Base-by-base conservation (phyloP, 1,140 invertebrate species). In the Hirudo medicinalis region DNA sequence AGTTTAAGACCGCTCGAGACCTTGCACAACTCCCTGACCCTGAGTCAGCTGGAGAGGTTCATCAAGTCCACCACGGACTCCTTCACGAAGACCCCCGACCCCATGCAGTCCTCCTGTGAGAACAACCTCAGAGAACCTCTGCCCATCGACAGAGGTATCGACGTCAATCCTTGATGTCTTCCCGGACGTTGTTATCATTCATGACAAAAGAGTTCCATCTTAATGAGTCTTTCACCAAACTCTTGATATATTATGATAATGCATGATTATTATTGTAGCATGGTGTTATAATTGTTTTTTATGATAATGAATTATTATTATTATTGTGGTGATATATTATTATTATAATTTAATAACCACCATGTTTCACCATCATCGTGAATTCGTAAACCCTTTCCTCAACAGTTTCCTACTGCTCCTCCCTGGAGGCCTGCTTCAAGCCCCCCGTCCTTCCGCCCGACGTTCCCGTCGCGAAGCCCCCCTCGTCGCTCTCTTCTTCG, bases 1-100 rank as follows among this genome's bases (percentile, higher is more conserved):
- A 88, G 91, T 0, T 93, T 97, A 75, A 86, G 92, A 67, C 92
- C 94, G 0, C 79, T 97, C 77, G 94, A 97, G 83, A 97, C 94
- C 4, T 83, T 97, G 49, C 94, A 97, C 83, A 97, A 97, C 83
- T 91, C 92, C 40, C 82, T 97, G 73, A 96, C 92, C 36, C 83
- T 96, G 74, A 87, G 88, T 54, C 91, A 97, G 79, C 81, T 97
- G 75, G 92, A 95, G 79, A 83, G 83, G 6, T 97, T 95, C 80
- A 82, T 97, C 76, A 75, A 73, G 25, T 72, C 75, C 32, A 75
- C 80, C n/a, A 80, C 78, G 19, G 76, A 77, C 13, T 76, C 74
- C 29, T 75, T 76, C 29, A 78, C 77, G 69, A 68, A 75, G 13
- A 78, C 78, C 13, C 78, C 79, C 29, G 57, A 63, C 57, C 22